Percentiles rank a stretch among this genome's conserved stretches.
Conservation (phyloP, 2,888 invertebrate species). For the Lepidonotus clava region DNA sequence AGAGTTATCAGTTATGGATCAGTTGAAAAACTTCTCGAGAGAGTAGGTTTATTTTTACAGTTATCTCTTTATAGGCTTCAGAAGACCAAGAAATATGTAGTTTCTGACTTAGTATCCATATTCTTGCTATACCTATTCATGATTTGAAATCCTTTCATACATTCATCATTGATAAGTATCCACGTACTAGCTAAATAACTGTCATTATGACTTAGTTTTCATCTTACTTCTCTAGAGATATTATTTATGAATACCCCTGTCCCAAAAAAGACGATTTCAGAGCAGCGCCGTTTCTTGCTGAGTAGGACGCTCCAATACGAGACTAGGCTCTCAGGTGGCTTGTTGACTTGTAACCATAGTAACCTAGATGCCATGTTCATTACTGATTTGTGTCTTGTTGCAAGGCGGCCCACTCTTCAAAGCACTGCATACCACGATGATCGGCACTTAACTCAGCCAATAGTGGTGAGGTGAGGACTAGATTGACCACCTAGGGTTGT, state of each 20-base stretch:
- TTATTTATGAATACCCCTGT: neutral
- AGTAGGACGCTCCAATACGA: neutral
- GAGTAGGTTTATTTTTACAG: too few relatives aligned
- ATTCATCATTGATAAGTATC: neutral
- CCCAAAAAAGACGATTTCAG: too few relatives aligned
- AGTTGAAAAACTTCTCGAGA: too few relatives aligned
- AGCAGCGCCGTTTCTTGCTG: too few relatives aligned
- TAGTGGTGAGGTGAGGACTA: conserved; percentile 50
- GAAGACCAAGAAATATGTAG: too few relatives aligned
- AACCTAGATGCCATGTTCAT: conserved; percentile 18
- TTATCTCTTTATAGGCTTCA: too few relatives aligned
- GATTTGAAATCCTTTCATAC: neutral
- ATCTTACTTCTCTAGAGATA: neutral
- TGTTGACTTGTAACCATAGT: conserved; percentile 7
- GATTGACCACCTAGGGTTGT: too few relatives aligned
- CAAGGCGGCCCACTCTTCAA: conserved; percentile 35
- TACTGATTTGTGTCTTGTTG: conserved; percentile 45
- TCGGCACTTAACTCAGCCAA: conserved; percentile 33
- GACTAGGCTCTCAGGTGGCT: conserved; percentile 52
- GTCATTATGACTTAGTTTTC: neutral
- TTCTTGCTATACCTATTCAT: neutral
- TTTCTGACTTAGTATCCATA: too few relatives aligned
- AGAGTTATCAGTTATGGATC: too few relatives aligned
- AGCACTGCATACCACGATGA: conserved; percentile 40
- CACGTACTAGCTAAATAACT: neutral